Percentiles rank a stretch among this genome's conserved stretches.
phyloP scores from a whole-genome alignment of 2,797 vertebrate species.

The Bradypodion ventrale region DNA sequence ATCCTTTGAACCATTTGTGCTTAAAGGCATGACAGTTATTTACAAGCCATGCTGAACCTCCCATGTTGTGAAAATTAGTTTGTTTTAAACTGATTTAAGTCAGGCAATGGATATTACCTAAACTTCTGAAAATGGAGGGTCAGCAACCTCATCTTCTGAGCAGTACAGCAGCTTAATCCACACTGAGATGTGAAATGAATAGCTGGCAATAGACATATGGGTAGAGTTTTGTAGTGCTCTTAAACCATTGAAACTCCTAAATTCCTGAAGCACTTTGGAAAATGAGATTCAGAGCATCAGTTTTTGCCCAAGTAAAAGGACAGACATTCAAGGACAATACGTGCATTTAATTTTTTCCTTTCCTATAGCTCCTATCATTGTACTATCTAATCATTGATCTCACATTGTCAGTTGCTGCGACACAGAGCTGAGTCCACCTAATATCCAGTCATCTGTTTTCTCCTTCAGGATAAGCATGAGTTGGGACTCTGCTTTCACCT shows the following conservation, averaged over 20 bases:
- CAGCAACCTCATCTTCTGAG: slow-evolving; percentile 28
- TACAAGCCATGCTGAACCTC: background rate
- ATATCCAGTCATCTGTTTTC: slow-evolving; percentile 29
- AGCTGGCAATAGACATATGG: background rate
- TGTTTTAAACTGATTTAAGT: slow-evolving; percentile 1
- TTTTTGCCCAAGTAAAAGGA: slow-evolving; percentile 19
- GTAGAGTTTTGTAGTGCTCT: background rate
- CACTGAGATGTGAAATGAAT: slow-evolving; percentile 32
- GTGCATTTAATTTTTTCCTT: slow-evolving; percentile 6
- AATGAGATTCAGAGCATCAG: slow-evolving; percentile 1
- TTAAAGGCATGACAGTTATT: background rate
- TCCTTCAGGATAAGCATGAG: slow-evolving; percentile 30
- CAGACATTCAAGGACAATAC: background rate
- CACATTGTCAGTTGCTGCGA: background rate
- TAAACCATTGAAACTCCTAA: background rate
- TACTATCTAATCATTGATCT: slow-evolving; percentile 21
- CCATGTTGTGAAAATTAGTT: slow-evolving; percentile 6
- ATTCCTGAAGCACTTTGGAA: slow-evolving; percentile 28
- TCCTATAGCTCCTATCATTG: slow-evolving; percentile 15
- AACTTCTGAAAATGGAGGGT: background rate
- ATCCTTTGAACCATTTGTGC: background rate
- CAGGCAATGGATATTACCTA: background rate
- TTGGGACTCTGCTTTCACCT: slow-evolving; percentile 29
- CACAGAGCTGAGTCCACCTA: background rate
- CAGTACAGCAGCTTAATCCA: slow-evolving; percentile 19